Percentiles rank a stretch among this genome's conserved stretches.
Evolutionary conservation across 2,113 vertebrate species (phyloP).

Genomic region (Plestiodon gilberti): DNA sequence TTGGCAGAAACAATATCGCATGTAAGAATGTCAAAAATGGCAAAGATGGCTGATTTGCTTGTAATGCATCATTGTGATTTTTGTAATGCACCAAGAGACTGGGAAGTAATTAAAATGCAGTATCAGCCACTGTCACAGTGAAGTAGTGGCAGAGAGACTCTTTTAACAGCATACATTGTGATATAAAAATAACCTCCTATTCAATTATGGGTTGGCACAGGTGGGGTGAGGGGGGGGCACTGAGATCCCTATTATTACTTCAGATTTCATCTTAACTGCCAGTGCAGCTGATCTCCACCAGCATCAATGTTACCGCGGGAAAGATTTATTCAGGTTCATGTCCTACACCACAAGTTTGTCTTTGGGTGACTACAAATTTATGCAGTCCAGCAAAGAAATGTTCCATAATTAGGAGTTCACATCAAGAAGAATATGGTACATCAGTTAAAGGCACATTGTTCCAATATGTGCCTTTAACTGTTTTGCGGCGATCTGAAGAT

Average conservation of each 20-base stretch:
- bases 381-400: not conserved
- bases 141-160: not conserved
- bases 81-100: not conserved
- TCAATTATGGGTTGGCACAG: not conserved
- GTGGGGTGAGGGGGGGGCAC: not conserved
- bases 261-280: slow-evolving; percentile 8
- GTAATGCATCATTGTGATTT: slow-evolving; percentile 6
- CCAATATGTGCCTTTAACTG: too few species aligned
- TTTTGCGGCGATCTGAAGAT: too few species aligned
- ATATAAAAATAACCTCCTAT: not conserved
- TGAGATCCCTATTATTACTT: not conserved
- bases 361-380: not conserved
- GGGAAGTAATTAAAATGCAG: slow-evolving; percentile 8
- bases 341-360: not conserved
- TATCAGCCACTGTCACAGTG: not conserved
- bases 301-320: not conserved
- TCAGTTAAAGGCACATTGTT: not conserved
- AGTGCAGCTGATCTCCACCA: not conserved
- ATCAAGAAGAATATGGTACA: not conserved
- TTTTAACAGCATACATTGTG: not conserved
- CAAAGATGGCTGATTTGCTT: not conserved
- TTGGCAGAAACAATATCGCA: not conserved
- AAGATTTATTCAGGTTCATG: not conserved
- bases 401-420: not conserved
- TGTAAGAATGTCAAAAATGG: not conserved